phyloP scores from a whole-genome alignment of 2,888 invertebrate genomes.

The Aethes cnicana region DNA sequence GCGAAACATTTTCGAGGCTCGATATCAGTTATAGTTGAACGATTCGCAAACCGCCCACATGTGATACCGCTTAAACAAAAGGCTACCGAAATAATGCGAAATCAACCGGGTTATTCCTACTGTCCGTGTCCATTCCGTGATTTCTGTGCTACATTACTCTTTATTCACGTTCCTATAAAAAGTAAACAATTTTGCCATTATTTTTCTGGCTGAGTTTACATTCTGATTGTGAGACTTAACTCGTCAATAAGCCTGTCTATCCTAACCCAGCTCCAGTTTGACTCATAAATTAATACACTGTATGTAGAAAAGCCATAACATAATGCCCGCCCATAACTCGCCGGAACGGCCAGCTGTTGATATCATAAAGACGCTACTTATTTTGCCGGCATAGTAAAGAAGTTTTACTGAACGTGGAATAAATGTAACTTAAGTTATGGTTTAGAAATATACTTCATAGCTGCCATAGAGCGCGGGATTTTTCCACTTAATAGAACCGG shows the following conservation, averaged over 20 bases:
- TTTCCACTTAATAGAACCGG: too few relatives aligned
- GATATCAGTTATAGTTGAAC: conserved; percentile 14
- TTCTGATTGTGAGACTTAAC: neutral
- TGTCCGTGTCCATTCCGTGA: neutral
- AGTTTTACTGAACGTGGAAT: too few relatives aligned
- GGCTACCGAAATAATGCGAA: conserved; percentile 11
- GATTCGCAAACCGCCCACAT: conserved; percentile 21
- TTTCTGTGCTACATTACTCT: too few relatives aligned
- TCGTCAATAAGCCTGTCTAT: neutral
- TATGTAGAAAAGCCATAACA: neutral
- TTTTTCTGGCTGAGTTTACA: neutral
- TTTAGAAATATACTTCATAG: too few relatives aligned
- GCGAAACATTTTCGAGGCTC: neutral
- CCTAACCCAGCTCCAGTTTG: neutral
- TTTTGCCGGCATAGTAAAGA: neutral
- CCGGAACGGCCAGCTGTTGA: conserved; percentile 7
- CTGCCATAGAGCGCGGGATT: too few relatives aligned
- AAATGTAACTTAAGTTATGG: too few relatives aligned
- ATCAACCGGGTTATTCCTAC: neutral
- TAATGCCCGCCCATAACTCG: conserved; percentile 3
- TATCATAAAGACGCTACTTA: conserved; percentile 1
- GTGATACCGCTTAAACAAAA: conserved; percentile 17
- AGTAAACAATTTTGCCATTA: too few relatives aligned
- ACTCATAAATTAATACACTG: conserved; percentile 6
- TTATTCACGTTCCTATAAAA: too few relatives aligned